Percentiles rank a stretch among this genome's conserved stretches.
These are phyloP conservation scores for Microchrysa polita DNA, from an alignment of 2,888 invertebrate species.

Conservation along the genomic window DNA sequence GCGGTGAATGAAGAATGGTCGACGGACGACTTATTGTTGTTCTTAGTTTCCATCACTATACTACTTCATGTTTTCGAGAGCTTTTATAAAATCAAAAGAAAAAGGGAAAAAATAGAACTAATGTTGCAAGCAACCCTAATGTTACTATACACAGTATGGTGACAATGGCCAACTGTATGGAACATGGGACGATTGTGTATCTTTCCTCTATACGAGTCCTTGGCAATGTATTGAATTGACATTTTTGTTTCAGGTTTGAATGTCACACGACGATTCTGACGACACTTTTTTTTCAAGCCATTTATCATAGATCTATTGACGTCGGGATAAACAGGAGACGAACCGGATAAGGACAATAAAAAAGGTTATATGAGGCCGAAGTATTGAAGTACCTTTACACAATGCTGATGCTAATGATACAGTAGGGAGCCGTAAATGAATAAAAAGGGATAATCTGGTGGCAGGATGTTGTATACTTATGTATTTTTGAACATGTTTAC, in stretches of 20 bases:
- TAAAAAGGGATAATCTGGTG: too few relatives aligned
- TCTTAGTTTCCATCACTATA: too few relatives aligned
- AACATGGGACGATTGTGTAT: conserved; percentile 12
- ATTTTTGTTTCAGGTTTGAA: background rate
- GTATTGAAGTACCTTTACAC: conserved; percentile 29
- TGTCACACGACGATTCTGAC: conserved; percentile 41
- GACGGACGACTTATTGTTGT: too few relatives aligned
- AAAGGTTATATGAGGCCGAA: background rate
- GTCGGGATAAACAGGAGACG: conserved; percentile 41
- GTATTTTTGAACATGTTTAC: too few relatives aligned
- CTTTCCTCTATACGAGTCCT: background rate
- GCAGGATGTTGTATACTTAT: too few relatives aligned
- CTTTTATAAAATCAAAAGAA: too few relatives aligned
- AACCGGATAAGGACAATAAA: conserved; percentile 46
- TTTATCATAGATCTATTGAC: conserved; percentile 50
- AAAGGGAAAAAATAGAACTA: background rate
- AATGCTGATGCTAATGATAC: too few relatives aligned
- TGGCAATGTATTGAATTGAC: conserved; percentile 23
- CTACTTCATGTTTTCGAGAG: too few relatives aligned
- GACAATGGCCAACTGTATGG: conserved; percentile 22
- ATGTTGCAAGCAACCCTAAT: background rate
- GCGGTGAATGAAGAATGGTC: too few relatives aligned
- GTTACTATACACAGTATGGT: conserved; percentile 31
- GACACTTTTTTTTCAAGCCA: conserved; percentile 44
- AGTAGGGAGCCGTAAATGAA: too few relatives aligned